A percentile compares a stretch with the other conserved stretches of the same genome.
Conservation (phyloP, 1,140 invertebrate species). For the Coboldia fuscipes region DNA sequence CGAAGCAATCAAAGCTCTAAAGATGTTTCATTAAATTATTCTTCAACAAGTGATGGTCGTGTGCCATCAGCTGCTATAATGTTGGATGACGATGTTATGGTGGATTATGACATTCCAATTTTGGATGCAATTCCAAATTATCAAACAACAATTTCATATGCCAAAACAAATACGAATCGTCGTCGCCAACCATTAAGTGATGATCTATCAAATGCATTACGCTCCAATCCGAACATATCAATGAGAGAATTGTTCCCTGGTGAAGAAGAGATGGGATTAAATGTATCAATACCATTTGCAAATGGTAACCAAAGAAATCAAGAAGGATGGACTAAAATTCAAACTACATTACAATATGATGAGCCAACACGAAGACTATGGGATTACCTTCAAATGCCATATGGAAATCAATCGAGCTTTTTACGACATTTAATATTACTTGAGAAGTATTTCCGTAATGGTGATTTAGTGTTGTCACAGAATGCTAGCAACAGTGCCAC, state of each 20-base stretch:
- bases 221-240: conserved; percentile 55
- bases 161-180: not conserved
- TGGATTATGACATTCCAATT: conserved; percentile 3
- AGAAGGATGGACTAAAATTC: conserved; percentile 62
- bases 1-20: no score
- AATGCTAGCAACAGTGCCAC: conserved; percentile 48
- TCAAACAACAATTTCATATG: not conserved
- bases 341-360: conserved; percentile 56
- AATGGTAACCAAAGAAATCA: conserved; percentile 26
- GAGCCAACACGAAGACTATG: conserved; percentile 55
- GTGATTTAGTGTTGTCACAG: conserved; percentile 46
- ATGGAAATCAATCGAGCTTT: conserved; percentile 67
- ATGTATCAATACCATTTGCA: conserved; percentile 28
- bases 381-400: conserved; percentile 60
- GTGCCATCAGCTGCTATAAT: no score
- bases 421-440: conserved; percentile 54
- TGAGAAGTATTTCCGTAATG: conserved; percentile 59
- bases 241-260: conserved; percentile 58
- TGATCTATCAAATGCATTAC: conserved; percentile 27
- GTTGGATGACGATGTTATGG: conserved; percentile 5
- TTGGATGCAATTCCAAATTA: not conserved
- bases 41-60: no score
- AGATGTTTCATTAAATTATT: no score
- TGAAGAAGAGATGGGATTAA: conserved; percentile 55
- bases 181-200: conserved; percentile 5